Conservation (phyloP, 53 echinoderm and acorn worm genomes). For the Paracentrotus lividus region DNA sequence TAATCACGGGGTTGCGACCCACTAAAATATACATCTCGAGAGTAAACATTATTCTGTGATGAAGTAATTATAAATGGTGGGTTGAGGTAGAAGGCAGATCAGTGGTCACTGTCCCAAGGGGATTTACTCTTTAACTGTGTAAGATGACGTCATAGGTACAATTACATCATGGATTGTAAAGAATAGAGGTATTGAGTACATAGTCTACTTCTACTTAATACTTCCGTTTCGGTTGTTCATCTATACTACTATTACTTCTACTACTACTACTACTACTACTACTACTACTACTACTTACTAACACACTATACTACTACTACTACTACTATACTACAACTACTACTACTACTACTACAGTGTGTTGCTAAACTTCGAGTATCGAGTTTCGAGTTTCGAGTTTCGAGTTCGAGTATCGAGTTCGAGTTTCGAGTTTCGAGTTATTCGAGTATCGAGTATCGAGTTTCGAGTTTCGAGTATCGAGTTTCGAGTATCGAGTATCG, state of each 20-base stretch:
- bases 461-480: no score
- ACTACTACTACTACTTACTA: slow-evolving; percentile 22
- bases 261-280: slow-evolving; percentile 9
- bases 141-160: not conserved
- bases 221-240: not conserved
- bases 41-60: not conserved
- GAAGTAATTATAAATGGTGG: not conserved
- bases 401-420: no score
- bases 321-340: slow-evolving; percentile 18
- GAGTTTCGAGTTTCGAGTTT: no score
- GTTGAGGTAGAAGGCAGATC: not conserved
- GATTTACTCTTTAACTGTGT: not conserved
- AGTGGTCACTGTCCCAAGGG: not conserved
- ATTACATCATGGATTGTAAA: not conserved
- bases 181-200: not conserved
- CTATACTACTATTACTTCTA: not conserved
- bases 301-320: no score
- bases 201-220: not conserved
- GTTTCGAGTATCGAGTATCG: no score
- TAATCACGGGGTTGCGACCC: not conserved
- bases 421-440: no score
- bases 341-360: no score
- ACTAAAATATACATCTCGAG: not conserved
- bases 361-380: no score
- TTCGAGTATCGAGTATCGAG: no score